phyloP scores from a whole-genome alignment of 1,140 invertebrate genomes.

The Habropoda laboriosa region DNA sequence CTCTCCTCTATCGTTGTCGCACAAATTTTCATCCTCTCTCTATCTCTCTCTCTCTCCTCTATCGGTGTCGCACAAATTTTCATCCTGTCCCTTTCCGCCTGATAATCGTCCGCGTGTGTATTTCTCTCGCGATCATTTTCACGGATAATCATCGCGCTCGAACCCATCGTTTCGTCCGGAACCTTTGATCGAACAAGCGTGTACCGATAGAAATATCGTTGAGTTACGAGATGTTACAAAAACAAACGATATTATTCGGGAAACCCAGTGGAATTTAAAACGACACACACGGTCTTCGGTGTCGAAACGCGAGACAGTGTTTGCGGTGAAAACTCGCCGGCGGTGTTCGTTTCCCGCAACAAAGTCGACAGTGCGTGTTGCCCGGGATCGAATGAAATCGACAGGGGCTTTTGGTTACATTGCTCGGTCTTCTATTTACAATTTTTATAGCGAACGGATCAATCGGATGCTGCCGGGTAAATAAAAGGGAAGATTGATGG shows the following conservation, averaged over 20 bases:
- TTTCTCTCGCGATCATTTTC: too few relatives aligned
- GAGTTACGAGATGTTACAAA: background rate
- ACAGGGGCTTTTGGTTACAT: background rate
- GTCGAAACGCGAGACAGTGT: background rate
- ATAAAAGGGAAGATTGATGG: too few relatives aligned
- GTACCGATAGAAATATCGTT: background rate
- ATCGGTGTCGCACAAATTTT: too few relatives aligned
- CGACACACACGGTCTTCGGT: background rate
- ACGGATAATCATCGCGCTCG: too few relatives aligned
- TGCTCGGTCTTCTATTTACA: slow-evolving; percentile 4
- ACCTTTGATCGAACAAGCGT: too few relatives aligned
- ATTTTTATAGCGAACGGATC: slow-evolving; percentile 2
- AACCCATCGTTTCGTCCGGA: too few relatives aligned
- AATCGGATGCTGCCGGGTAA: background rate
- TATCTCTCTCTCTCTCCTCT: too few relatives aligned
- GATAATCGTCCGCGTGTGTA: too few relatives aligned
- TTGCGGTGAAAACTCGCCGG: slow-evolving; percentile 4
- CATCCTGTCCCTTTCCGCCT: too few relatives aligned
- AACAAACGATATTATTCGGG: background rate
- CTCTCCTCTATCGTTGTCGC: too few relatives aligned
- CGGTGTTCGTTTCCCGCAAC: background rate
- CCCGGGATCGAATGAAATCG: background rate
- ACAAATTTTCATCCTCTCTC: too few relatives aligned
- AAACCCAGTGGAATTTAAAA: background rate
- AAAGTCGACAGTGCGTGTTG: background rate